Percentiles rank a stretch among this genome's conserved stretches.
phyloP scores from a whole-genome alignment of 2,888 invertebrate species.

The Thera britannica region DNA sequence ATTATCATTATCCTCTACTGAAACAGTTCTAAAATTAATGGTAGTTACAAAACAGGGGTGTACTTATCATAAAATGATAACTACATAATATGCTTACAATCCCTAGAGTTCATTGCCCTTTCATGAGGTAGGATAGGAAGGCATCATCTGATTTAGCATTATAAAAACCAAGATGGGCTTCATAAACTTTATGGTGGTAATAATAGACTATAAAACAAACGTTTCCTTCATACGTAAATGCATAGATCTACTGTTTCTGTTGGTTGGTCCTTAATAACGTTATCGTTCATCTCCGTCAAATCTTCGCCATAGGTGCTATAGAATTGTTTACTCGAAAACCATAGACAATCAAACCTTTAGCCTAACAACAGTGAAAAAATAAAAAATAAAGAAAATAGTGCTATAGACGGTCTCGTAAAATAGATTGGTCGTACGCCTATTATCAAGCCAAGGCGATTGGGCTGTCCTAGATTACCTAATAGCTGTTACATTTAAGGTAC shows the following conservation, averaged over 20 bases:
- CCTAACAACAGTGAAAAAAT: neutral
- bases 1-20: too few relatives aligned
- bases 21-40: too few relatives aligned
- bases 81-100: too few relatives aligned
- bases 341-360: too few relatives aligned
- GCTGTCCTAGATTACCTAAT: neutral
- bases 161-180: neutral
- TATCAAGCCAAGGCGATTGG: neutral
- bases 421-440: neutral
- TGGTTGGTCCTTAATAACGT: too few relatives aligned
- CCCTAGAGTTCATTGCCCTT: neutral
- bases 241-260: too few relatives aligned
- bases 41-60: too few relatives aligned
- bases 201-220: conserved; percentile 7
- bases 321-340: too few relatives aligned
- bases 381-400: too few relatives aligned
- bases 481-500: neutral
- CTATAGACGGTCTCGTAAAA: neutral
- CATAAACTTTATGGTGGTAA: conserved; percentile 14
- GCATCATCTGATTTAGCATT: conserved; percentile 5
- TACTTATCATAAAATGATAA: too few relatives aligned
- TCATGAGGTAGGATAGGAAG: neutral
- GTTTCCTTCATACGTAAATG: neutral
- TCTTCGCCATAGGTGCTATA: too few relatives aligned
- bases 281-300: too few relatives aligned